Evolutionary conservation across 2,797 vertebrate species (phyloP).

Genomic region (Schizothorax lantsangensis): DNA sequence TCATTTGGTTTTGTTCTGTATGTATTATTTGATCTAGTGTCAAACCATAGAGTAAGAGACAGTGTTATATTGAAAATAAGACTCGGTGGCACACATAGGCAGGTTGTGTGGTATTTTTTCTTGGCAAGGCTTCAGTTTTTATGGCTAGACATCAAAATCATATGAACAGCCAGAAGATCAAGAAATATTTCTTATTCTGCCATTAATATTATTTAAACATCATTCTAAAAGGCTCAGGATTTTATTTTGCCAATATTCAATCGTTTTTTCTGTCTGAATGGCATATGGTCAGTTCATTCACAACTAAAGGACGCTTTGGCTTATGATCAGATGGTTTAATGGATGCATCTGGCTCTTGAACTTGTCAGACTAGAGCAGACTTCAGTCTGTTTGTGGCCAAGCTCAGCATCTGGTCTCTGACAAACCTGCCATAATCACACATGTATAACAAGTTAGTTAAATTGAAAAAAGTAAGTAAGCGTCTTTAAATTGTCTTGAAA

Average conservation of each 20-base stretch:
- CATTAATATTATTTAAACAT: neutral
- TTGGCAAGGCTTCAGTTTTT: neutral
- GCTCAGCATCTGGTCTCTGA: slow-evolving; percentile 21
- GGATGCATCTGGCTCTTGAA: slow-evolving; percentile 27
- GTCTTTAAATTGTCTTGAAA: neutral
- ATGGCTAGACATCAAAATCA: neutral
- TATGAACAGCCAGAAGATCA: neutral
- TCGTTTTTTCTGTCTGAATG: slow-evolving; percentile 5
- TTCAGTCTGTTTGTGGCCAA: slow-evolving; percentile 20
- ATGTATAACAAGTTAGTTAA: neutral
- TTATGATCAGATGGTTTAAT: slow-evolving; percentile 24
- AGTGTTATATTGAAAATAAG: neutral
- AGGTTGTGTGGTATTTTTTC: neutral
- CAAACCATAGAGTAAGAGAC: neutral
- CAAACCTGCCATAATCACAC: neutral
- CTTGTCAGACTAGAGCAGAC: slow-evolving; percentile 13
- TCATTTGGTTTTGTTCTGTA: neutral
- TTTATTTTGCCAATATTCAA: slow-evolving; percentile 8
- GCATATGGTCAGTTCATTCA: slow-evolving; percentile 27
- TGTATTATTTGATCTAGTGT: neutral
- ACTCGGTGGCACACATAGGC: neutral
- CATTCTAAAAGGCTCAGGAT: neutral
- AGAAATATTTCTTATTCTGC: neutral
- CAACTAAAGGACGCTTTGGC: slow-evolving; percentile 3
- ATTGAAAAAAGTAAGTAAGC: neutral